These are phyloP conservation scores for Glareola pratincola DNA, from an alignment of 2,113 vertebrate species.

Conservation along the genomic window DNA sequence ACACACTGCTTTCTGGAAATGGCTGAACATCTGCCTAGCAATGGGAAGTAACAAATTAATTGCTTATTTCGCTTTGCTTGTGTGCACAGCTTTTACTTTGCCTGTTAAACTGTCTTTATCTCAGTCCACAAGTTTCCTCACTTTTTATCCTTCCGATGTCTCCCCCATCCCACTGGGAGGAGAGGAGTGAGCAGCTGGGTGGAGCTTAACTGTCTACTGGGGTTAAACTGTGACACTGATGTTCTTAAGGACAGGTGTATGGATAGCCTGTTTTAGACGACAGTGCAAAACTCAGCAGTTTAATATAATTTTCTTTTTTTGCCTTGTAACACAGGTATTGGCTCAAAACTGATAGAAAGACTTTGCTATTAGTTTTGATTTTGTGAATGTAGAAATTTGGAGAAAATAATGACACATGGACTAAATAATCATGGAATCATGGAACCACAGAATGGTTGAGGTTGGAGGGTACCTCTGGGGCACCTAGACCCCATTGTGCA, in stretches of 20 bases:
- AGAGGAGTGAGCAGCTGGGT: not conserved
- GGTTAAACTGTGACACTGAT: not conserved
- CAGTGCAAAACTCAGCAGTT: not conserved
- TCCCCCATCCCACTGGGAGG: not conserved
- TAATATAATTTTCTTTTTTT: not conserved
- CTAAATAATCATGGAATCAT: not conserved
- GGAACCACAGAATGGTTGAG: not conserved
- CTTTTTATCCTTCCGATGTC: not conserved
- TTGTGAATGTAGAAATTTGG: not conserved
- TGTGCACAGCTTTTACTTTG: not conserved
- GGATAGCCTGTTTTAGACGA: not conserved
- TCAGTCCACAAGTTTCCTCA: not conserved
- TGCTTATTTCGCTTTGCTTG: not conserved
- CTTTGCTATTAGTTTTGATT: not conserved
- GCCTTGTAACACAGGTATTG: not conserved
- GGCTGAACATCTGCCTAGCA: not conserved
- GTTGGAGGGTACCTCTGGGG: not conserved
- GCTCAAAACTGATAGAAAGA: not conserved
- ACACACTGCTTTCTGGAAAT: not conserved
- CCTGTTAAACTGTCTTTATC: not conserved
- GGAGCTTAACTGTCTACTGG: not conserved
- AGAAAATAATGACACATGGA: not conserved
- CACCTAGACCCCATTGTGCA: not conserved
- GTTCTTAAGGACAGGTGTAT: not conserved
- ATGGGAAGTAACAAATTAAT: not conserved